Evolutionary conservation across 2,797 vertebrate species (phyloP), one percentile per base, ranked within the genome.

Genomic region (Uromys caudimaculatus): DNA sequence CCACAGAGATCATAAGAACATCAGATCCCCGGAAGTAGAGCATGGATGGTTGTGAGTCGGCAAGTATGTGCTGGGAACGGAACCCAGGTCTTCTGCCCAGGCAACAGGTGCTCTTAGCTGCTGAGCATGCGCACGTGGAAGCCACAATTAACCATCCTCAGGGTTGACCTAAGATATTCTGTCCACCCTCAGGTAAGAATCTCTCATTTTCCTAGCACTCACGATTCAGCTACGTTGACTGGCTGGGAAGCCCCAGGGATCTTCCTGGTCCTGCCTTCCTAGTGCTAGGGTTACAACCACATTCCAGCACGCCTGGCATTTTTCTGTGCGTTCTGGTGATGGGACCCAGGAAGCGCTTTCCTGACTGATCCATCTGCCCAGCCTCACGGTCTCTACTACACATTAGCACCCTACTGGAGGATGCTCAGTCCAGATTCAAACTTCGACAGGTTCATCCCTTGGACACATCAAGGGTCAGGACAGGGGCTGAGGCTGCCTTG

Each of bases 401-500:
- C 10, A 12, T 17, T 21, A 13, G 2, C n/a, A 3, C 5, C 13
- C 58, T 64, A 3, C 52, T 12, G 44, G 87, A 52, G 38, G 64
- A 52, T 6, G 11, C 29, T 44, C 8, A 44, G 19, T 19, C 75
- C 85, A 73, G 23, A 76, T 60, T 77, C 41, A 69, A 6, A 19
- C 60, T 3, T 0, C 6, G 35, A 27, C n/a, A 44, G 29, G 9
- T 1, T 11, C n/a, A 4, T 10, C 1, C 8, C 38, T 41, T 1
- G 14, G 19, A 44, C 0, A 4, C 58, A 0, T 1, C 0, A 19
- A 11, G n/a, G 21, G 1, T 56, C 50, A 32, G 75, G 44, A 35
- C 41, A 0, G 56, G 44, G 1, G 19, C 62, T 0, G 47, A 35
- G 54, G 4, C 12, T 11, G 24, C 35, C 81, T 21, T 11, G 47